Conservation (phyloP, 2,797 vertebrate genomes). For the Melanotaenia trifasciata region DNA sequence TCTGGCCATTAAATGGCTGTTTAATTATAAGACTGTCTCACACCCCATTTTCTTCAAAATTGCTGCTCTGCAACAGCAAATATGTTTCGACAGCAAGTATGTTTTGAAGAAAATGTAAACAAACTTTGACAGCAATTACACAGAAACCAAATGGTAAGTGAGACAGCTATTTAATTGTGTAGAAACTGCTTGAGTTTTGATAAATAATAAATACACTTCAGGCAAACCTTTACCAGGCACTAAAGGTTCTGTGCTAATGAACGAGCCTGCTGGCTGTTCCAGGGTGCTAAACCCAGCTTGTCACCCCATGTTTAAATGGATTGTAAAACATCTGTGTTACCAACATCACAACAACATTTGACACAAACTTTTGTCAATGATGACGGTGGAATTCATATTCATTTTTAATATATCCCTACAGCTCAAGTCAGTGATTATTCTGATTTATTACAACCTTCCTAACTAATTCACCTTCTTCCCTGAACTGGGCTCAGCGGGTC, state of each 20-base stretch:
- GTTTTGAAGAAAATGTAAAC: neutral
- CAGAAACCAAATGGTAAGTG: neutral
- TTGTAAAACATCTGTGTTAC: neutral
- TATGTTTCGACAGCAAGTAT: neutral
- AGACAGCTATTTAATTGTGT: neutral
- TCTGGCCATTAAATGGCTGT: neutral
- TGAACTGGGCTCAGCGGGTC: too few species aligned
- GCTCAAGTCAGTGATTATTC: neutral
- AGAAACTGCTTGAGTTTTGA: neutral
- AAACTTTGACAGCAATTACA: neutral
- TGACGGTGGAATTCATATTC: neutral
- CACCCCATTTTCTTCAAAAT: neutral
- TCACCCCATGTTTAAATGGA: neutral
- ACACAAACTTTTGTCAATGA: neutral
- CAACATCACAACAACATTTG: neutral
- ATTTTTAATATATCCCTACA: neutral
- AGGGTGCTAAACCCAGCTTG: neutral
- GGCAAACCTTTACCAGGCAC: slow-evolving; percentile 10
- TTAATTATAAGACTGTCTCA: neutral
- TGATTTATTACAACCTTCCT: neutral
- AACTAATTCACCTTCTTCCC: too few species aligned
- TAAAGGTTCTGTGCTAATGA: neutral
- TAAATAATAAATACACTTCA: neutral
- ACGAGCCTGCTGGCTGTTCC: neutral
- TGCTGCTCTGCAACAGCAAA: neutral